Evolutionary conservation across 2,113 vertebrate species (phyloP).

Genomic region (Gadus macrocephalus): DNA sequence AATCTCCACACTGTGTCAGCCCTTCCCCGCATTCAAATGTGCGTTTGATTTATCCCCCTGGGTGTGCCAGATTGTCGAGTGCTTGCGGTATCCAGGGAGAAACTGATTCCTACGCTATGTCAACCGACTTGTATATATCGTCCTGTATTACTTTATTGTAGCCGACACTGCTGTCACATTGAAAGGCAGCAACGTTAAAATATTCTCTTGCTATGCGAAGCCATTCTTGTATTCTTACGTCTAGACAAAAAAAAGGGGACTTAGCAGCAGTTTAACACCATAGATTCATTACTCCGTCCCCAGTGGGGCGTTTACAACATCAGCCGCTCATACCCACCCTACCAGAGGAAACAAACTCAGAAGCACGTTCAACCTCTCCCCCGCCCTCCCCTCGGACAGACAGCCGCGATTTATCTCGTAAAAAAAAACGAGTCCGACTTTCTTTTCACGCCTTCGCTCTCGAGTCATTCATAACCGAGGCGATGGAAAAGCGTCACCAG

Average conservation of each 20-base stretch:
- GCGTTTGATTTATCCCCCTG: constrained; percentile 43
- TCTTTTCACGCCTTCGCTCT: too few relatives aligned
- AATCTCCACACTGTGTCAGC: constrained; percentile 99
- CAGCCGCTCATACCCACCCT: constrained; percentile 20
- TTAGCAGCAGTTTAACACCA: constrained; percentile 16
- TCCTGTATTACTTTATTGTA: too few relatives aligned
- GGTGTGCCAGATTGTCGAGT: constrained; percentile 39
- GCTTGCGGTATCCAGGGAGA: constrained; percentile 31
- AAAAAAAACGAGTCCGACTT: too few relatives aligned
- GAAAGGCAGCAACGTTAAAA: neutral
- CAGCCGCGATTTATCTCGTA: constrained; percentile 23
- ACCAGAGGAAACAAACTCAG: constrained; percentile 21
- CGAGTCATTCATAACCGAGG: too few relatives aligned
- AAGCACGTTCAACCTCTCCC: constrained; percentile 6
- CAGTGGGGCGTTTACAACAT: neutral
- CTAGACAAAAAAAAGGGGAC: constrained; percentile 5
- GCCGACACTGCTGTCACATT: neutral
- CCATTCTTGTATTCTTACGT: constrained; percentile 12
- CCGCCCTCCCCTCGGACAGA: neutral
- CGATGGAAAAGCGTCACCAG: too few relatives aligned
- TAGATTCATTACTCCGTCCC: constrained; percentile 5
- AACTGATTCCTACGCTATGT: constrained; percentile 22
- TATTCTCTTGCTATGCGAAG: constrained; percentile 3
- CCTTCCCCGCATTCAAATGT: constrained; percentile 31
- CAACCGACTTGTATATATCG: too few relatives aligned